A percentile compares a stretch with the other conserved stretches of the same genome.
Conservation (phyloP, 64 coral and sea anemone genomes). For the Orbicella faveolata region DNA sequence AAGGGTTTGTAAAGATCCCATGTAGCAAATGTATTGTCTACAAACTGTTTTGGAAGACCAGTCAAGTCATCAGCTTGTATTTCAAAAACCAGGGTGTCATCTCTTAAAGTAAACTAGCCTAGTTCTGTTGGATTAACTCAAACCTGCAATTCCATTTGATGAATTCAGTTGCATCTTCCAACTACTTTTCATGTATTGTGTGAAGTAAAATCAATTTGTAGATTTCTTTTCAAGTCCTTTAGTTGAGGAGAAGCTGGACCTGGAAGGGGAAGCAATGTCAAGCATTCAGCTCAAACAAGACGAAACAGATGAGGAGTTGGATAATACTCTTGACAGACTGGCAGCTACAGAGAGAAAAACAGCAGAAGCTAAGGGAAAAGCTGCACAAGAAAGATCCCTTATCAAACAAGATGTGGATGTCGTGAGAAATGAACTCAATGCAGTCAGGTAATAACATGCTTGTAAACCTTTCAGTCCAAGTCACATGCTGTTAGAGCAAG, state of each 20-base stretch:
- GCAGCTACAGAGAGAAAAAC: slow-evolving; percentile 91
- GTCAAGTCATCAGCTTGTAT: no score
- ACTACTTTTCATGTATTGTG: background rate
- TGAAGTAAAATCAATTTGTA: background rate
- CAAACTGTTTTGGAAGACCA: no score
- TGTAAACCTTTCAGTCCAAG: background rate
- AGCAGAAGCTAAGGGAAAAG: slow-evolving; percentile 78
- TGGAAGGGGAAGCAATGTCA: slow-evolving; percentile 97
- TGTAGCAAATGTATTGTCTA: no score
- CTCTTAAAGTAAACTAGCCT: no score
- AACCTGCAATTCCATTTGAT: no score
- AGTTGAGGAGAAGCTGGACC: slow-evolving; percentile 92
- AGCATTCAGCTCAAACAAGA: slow-evolving; percentile 98
- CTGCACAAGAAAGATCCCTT: slow-evolving; percentile 75
- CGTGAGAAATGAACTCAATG: slow-evolving; percentile 84
- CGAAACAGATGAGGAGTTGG: slow-evolving; percentile 87
- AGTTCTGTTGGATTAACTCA: no score
- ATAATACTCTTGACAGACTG: slow-evolving; percentile 68
- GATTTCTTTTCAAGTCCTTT: slow-evolving; percentile 67
- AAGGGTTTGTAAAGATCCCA: no score
- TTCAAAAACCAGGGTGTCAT: no score
- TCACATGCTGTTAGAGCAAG: background rate
- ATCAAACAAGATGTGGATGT: slow-evolving; percentile 99
- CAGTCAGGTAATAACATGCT: slow-evolving; percentile 66
- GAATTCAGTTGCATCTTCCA: no score